Base-by-base conservation (phyloP, 2,888 invertebrate genomes). In the Drosophila subquinaria region DNA sequence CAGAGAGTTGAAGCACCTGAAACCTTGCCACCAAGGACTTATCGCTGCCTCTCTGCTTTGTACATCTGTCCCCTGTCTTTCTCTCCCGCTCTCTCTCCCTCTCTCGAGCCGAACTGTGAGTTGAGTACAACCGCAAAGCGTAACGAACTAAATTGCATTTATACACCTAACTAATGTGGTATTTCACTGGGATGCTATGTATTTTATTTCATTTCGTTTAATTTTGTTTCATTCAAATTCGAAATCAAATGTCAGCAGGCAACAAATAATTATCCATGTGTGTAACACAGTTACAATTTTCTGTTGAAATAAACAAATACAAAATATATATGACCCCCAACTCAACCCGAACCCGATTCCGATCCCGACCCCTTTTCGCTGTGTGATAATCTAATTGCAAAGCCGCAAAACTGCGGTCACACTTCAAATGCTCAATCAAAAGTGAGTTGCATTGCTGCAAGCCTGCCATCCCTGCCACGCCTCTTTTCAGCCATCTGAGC, bases 141-240 rank as follows among this genome's bases (percentile, higher is more conserved):
- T 89, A 87, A 89, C 86, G 86, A 87, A 87, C 89, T 87, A 84
- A 86, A 87, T 89, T 89, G 76, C 89, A 87, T 83, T 83, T 87
- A 75, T 79, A 74, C 76, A 82, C 80, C 81, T 80, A 88, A 88
- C 85, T 85, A 88, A 86, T 88, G 88, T 55, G 89, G 81, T 80
- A 67, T 69, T 69, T 66, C 17, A 42, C 51, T 62, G 42, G 61
- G 62, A 11, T 57, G 62, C 66, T 73, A 69, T 67, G 69, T 52
- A 68, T 76, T 76, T 76, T 51, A 76, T 80, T 83, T 86, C 59
- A 76, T 84, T 73, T 71, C 47, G 60, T 78, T 76, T 70, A 50
- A 68, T 77, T 70, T 65, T 56, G 66, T 73, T 65, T 36, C 59
- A 59, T 65, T 59, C 30, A 13, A 56, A 65, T 75, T 70, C 62